phyloP scores from a whole-genome alignment of 2,113 vertebrate species.

The Myodes glareolus region DNA sequence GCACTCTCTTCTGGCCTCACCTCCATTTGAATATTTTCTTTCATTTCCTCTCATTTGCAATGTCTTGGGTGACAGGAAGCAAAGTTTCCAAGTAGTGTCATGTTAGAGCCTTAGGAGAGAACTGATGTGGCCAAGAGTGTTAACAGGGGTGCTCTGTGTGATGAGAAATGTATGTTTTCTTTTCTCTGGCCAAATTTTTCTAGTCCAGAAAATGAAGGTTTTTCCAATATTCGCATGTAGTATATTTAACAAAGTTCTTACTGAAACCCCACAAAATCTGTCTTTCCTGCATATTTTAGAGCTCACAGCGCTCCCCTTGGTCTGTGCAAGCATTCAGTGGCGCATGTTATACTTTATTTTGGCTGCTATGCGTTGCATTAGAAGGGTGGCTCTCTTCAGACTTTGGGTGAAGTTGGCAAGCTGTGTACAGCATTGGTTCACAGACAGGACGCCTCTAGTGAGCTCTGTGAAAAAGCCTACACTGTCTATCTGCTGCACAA shows the following conservation, averaged over 20 bases:
- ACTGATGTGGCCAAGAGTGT: slow-evolving; percentile 79
- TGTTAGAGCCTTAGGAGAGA: slow-evolving; percentile 71
- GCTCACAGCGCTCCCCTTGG: slow-evolving; percentile 68
- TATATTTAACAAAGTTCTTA: slow-evolving; percentile 84
- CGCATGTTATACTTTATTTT: slow-evolving; percentile 77
- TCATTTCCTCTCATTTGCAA: slow-evolving; percentile 68
- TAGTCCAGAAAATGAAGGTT: slow-evolving; percentile 75
- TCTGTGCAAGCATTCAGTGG: slow-evolving; percentile 69
- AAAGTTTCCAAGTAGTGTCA: slow-evolving; percentile 74
- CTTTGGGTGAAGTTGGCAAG: slow-evolving; percentile 74
- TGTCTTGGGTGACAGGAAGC: slow-evolving; percentile 71
- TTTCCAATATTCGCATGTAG: slow-evolving; percentile 81
- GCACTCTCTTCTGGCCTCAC: slow-evolving; percentile 50
- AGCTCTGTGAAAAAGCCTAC: slow-evolving; percentile 69
- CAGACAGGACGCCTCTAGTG: slow-evolving; percentile 80
- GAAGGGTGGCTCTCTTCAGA: slow-evolving; percentile 77
- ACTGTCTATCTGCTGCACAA: slow-evolving; percentile 79
- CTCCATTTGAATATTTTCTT: slow-evolving; percentile 72
- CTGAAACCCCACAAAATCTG: slow-evolving; percentile 82
- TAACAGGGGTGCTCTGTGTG: slow-evolving; percentile 79
- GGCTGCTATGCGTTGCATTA: slow-evolving; percentile 57
- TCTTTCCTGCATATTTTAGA: slow-evolving; percentile 75
- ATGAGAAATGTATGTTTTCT: slow-evolving; percentile 83
- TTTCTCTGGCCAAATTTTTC: slow-evolving; percentile 78
- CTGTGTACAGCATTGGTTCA: slow-evolving; percentile 71